Base-by-base conservation (phyloP, 1,140 invertebrate genomes). In the Heterodera carotae region DNA sequence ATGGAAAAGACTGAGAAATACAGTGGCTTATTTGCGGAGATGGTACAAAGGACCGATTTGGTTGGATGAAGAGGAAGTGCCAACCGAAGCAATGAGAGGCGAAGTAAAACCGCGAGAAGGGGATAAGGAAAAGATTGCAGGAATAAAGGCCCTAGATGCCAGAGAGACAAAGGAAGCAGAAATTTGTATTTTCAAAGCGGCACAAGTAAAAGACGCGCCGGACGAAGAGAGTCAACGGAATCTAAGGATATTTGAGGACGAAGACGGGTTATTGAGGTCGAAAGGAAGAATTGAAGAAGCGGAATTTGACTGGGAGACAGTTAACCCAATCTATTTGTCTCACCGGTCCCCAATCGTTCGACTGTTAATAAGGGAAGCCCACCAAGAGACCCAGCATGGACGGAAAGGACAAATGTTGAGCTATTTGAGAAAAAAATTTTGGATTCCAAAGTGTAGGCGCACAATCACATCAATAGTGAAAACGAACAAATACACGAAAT, bases 341-440 rank as follows among this genome's bases (percentile, higher is more conserved):
- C 18, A 68, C 8, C 22, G 27, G 3, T 34, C 33, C 18, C 25
- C 18, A 0, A 25, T 68, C 1, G 66, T 27, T 0, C 22, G 22
- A n/a, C 27, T 68, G 10, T n/a, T 68, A 8, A 68, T 68, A 6
- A 68, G 66, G 2, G 39, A 68, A n/a, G 25, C 66, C 0, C 66
- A 68, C 8, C 8, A n/a, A 27, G 25, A 68, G 33, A 68, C 66
- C 4, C 22, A 5, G 25, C 66, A 68, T 27, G 66, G 66, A 0
- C 18, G 66, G 5, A 22, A n/a, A 3, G 66, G 27, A 68, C 1
- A n/a, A 25, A 27, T 68, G 33, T n/a, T n/a, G 2, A n/a, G 66
- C 25, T 4, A 22, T 6, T 22, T 68, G 66, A 68, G 66, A 68
- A 22, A 68, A 39, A 68, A 68, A n/a, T 68, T n/a, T 68, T 68